Conservation (phyloP, 2,113 vertebrate species). For the Canis aureus region DNA sequence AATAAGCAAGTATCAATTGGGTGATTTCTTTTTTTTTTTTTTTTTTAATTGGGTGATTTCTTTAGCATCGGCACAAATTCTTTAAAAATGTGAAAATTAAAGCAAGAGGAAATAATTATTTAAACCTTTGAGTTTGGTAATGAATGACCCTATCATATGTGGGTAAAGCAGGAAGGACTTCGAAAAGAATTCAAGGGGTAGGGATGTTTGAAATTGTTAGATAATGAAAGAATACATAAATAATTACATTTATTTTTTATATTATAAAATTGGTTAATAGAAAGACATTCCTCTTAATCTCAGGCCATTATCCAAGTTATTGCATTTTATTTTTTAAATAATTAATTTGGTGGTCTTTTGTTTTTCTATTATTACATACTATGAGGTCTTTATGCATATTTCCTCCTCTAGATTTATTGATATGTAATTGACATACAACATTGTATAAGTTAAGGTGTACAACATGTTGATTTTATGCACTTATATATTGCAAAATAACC, state of each 20-base stretch:
- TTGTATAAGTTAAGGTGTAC: background rate
- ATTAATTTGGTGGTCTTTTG: background rate
- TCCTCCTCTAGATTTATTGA: background rate
- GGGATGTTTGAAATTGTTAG: slow-evolving; percentile 10
- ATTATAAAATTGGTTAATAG: background rate
- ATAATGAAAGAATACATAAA: slow-evolving; percentile 9
- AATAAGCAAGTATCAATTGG: slow-evolving; percentile 42
- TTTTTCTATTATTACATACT: background rate
- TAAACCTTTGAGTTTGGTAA: background rate
- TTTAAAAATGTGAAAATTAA: slow-evolving; percentile 44
- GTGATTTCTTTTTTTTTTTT: slow-evolving; percentile 35
- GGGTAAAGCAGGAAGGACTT: background rate
- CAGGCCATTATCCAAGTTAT: background rate
- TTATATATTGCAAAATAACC: background rate
- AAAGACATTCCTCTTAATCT: background rate
- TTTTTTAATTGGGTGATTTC: background rate
- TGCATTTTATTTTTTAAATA: background rate
- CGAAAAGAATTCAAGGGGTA: background rate
- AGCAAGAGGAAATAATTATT: background rate
- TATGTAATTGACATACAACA: background rate
- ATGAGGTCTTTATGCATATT: background rate
- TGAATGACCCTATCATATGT: background rate
- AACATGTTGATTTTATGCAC: background rate
- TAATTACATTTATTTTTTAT: background rate
- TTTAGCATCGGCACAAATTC: slow-evolving; percentile 9